These are phyloP conservation scores for Schizothorax lantsangensis DNA, from an alignment of 2,797 vertebrate genomes.

Conservation along the genomic window DNA sequence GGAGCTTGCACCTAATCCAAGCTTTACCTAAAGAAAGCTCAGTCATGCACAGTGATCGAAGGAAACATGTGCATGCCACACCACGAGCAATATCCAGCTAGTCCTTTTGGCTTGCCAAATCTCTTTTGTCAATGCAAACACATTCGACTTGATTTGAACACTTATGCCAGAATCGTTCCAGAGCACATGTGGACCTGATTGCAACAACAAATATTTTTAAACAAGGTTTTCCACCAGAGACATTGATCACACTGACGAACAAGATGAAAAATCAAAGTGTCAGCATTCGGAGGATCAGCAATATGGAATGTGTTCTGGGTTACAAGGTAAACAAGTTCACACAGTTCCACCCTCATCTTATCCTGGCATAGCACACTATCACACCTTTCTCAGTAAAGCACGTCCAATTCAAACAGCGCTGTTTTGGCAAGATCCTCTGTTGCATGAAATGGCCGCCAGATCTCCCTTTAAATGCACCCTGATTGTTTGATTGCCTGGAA, in stretches of 20 bases:
- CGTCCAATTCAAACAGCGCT: conserved; percentile 47
- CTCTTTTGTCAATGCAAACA: conserved; percentile 32
- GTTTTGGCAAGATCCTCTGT: conserved; percentile 18
- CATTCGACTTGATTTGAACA: conserved; percentile 26
- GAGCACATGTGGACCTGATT: conserved; percentile 57
- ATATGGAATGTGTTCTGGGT: conserved; percentile 38
- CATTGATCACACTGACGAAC: conserved; percentile 54
- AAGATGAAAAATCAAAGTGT: conserved; percentile 44
- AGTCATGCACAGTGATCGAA: neutral
- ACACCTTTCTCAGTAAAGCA: conserved; percentile 43
- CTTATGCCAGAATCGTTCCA: conserved; percentile 17
- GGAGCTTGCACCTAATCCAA: neutral
- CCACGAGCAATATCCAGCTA: neutral
- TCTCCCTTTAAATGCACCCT: conserved; percentile 24
- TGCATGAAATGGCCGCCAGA: conserved; percentile 28
- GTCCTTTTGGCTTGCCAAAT: conserved; percentile 16
- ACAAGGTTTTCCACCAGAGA: conserved; percentile 40
- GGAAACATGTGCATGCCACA: conserved; percentile 2
- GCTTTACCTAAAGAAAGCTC: neutral
- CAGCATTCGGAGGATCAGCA: conserved; percentile 41
- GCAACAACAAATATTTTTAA: conserved; percentile 43
- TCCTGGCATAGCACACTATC: conserved; percentile 9
- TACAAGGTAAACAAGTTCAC: conserved; percentile 42
- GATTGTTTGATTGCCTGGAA: conserved; percentile 49
- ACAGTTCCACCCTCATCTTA: conserved; percentile 25